Evolutionary conservation across 2,888 invertebrate species (phyloP).

Genomic region (Amphipoea oculea): DNA sequence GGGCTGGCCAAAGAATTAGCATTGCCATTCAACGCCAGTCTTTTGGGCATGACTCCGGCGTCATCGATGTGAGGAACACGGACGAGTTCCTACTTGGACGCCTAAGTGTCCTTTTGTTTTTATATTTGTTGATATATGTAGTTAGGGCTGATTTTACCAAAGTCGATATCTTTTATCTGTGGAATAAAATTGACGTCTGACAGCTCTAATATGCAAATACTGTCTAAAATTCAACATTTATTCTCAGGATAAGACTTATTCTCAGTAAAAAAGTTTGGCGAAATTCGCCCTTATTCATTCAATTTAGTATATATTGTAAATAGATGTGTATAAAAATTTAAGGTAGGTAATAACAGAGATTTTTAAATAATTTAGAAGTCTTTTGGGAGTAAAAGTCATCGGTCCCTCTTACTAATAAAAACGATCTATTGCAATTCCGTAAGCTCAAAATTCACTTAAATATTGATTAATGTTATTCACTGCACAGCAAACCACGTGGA

Average conservation of each 20-base stretch:
- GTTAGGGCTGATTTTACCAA: background rate
- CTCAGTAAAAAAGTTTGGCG: background rate
- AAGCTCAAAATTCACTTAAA: background rate
- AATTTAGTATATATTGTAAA: background rate
- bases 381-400: background rate
- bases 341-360: background rate
- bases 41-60: background rate
- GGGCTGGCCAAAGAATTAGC: background rate
- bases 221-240: background rate
- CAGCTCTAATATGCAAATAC: background rate
- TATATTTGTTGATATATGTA: background rate
- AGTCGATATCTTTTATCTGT: background rate
- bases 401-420: background rate
- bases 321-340: background rate
- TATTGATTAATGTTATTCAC: background rate
- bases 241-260: background rate
- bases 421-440: background rate
- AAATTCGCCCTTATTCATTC: background rate
- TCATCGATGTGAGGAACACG: background rate
- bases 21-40: background rate
- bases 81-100: background rate
- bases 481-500: conserved; percentile 12
- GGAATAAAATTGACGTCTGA: background rate
- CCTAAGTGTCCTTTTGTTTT: background rate
- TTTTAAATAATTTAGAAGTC: background rate